A percentile compares a stretch with the other conserved stretches of the same genome.
Conservation (phyloP, 2,797 vertebrate species). For the Decapterus maruadsi region DNA sequence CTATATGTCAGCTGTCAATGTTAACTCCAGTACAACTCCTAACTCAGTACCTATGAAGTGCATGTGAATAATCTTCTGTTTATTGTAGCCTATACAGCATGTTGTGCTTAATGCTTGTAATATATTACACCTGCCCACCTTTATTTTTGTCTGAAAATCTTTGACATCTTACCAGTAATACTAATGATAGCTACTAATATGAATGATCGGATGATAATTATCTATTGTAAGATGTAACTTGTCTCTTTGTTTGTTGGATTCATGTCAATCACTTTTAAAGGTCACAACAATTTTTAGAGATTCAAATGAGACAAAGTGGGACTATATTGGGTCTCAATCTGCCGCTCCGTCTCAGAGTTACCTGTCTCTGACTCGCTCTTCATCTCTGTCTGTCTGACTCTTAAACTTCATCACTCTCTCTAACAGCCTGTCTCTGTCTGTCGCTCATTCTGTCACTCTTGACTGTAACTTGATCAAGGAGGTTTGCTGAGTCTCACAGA, state of each 20-base stretch:
- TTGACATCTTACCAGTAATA: no score
- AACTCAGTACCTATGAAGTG: neutral
- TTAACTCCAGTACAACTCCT: neutral
- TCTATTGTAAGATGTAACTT: no score
- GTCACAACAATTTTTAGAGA: neutral
- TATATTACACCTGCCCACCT: no score
- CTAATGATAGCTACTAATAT: no score
- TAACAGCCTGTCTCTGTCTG: conserved; percentile 27
- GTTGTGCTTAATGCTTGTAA: no score
- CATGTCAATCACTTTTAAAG: no score
- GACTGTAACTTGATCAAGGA: conserved; percentile 41
- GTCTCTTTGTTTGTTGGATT: no score
- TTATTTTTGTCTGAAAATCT: no score
- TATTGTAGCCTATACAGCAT: no score
- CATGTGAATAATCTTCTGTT: no score
- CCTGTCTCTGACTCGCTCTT: neutral
- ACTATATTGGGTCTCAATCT: neutral
- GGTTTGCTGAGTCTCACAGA: conserved; percentile 43
- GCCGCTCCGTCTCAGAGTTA: neutral
- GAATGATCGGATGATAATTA: no score
- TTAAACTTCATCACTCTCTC: conserved; percentile 11
- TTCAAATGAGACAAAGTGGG: neutral
- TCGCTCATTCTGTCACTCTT: conserved; percentile 20
- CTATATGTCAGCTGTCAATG: conserved; percentile 6
- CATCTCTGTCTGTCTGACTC: conserved; percentile 5